Evolutionary conservation across 2,888 invertebrate species (phyloP).

Genomic region (Diploptera punctata): DNA sequence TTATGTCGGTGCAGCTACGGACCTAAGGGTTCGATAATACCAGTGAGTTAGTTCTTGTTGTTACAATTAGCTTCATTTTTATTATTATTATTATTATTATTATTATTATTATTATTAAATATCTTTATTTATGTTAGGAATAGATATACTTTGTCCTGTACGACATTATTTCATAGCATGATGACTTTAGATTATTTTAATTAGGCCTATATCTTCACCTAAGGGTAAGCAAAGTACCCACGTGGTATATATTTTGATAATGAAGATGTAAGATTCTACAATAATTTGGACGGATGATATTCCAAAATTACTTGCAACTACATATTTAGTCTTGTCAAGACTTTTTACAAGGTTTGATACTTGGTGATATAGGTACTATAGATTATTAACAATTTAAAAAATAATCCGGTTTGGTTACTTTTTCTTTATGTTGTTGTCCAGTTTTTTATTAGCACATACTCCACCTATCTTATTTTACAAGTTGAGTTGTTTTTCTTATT

Average conservation of each 20-base stretch:
- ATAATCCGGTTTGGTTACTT: conserved; percentile 22
- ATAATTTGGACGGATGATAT: neutral
- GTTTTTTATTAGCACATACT: conserved; percentile 15
- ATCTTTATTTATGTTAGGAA: too few species aligned
- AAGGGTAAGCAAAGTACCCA: neutral
- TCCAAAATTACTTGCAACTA: neutral
- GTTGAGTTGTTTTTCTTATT: neutral
- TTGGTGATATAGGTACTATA: neutral
- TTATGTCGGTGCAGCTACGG: too few species aligned
- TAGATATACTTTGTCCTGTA: too few species aligned
- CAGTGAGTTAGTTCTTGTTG: too few species aligned
- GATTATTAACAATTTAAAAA: neutral
- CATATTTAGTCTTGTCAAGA: neutral
- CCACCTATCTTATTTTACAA: neutral
- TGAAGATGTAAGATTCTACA: neutral
- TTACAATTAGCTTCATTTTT: too few species aligned
- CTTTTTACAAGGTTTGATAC: neutral
- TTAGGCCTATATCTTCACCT: too few species aligned
- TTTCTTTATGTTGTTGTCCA: neutral
- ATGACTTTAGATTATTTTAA: too few species aligned
- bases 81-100: too few species aligned
- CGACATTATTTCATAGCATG: too few species aligned
- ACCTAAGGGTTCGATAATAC: too few species aligned
- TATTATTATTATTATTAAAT: too few species aligned
- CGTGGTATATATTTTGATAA: neutral